Evolutionary conservation across 2,113 vertebrate species (phyloP).

Genomic region (Epinephelus cyanopodus): DNA sequence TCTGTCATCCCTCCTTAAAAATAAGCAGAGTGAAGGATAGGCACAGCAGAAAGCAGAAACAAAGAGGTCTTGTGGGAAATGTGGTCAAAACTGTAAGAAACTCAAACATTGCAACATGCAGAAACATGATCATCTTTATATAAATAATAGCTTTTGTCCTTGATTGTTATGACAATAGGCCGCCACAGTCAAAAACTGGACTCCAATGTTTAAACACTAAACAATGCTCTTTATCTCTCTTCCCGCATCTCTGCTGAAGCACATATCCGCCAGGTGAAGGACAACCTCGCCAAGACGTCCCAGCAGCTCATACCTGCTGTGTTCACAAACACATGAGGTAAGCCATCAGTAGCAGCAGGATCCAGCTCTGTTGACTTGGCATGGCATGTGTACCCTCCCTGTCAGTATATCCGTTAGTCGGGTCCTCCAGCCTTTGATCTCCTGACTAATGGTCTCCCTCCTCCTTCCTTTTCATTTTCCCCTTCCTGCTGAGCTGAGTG

Average conservation of each 20-base stretch:
- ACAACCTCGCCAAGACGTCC: conserved; percentile 65
- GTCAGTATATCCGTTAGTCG: conserved; percentile 47
- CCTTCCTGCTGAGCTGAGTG: conserved; percentile 47
- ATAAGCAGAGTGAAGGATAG: not conserved
- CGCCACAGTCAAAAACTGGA: not conserved
- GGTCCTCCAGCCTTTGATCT: conserved; percentile 68
- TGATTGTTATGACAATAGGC: not conserved
- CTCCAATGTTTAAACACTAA: not conserved
- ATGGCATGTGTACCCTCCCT: conserved; percentile 35
- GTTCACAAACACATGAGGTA: conserved; percentile 84
- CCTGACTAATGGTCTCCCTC: conserved; percentile 49
- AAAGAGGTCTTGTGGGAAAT: conserved; percentile 8
- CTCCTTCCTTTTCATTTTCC: conserved; percentile 45
- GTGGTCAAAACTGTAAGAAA: not conserved
- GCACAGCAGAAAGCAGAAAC: not conserved
- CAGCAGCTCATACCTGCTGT: conserved; percentile 78
- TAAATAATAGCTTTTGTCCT: not conserved
- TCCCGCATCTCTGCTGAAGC: conserved; percentile 57
- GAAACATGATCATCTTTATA: not conserved
- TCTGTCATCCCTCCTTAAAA: not conserved
- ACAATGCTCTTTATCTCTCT: not conserved
- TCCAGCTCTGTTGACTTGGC: conserved; percentile 66
- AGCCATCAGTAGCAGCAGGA: conserved; percentile 48
- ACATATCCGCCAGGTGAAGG: conserved; percentile 77
- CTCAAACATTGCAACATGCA: not conserved